Conservation (phyloP, 2,888 invertebrate genomes). For the Keiferia lycopersicella region DNA sequence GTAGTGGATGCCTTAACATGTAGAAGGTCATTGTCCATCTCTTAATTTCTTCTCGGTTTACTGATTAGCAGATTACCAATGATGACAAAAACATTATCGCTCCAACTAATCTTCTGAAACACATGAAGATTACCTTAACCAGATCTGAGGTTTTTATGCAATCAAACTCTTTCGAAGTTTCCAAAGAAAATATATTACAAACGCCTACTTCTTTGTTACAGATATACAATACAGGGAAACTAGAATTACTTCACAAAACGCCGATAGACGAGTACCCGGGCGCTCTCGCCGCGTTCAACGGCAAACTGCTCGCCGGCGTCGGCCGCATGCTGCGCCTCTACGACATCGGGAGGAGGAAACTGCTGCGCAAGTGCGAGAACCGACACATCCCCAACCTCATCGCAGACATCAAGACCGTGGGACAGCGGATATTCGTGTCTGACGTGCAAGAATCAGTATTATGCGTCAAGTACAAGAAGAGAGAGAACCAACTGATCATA, state of each 20-base stretch:
- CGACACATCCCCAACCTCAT: slow-evolving; percentile 97
- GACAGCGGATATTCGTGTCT: slow-evolving; percentile 95
- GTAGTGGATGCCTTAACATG: too few species aligned
- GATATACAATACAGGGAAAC: slow-evolving; percentile 88
- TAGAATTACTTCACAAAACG: slow-evolving; percentile 97
- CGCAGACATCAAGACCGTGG: slow-evolving; percentile 95
- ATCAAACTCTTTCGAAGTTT: background rate
- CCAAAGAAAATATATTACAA: slow-evolving; percentile 24
- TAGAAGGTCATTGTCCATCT: too few species aligned
- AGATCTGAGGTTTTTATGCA: slow-evolving; percentile 17
- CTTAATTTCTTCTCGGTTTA: too few species aligned
- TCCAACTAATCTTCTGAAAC: slow-evolving; percentile 27
- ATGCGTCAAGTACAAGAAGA: slow-evolving; percentile 95
- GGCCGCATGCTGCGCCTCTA: slow-evolving; percentile 96
- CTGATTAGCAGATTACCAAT: background rate
- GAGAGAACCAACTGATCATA: slow-evolving; percentile 98
- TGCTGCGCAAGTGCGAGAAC: slow-evolving; percentile 98
- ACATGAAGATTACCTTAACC: slow-evolving; percentile 24
- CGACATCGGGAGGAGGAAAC: slow-evolving; percentile 95
- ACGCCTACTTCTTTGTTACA: slow-evolving; percentile 43
- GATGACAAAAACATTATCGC: slow-evolving; percentile 20
- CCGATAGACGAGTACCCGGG: slow-evolving; percentile 95
- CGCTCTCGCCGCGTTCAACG: slow-evolving; percentile 95
- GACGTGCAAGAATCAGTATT: slow-evolving; percentile 99
- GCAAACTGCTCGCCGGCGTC: slow-evolving; percentile 94